phyloP scores from a whole-genome alignment of 2,888 invertebrate species.

The Ommatoiulus sabulosus region DNA sequence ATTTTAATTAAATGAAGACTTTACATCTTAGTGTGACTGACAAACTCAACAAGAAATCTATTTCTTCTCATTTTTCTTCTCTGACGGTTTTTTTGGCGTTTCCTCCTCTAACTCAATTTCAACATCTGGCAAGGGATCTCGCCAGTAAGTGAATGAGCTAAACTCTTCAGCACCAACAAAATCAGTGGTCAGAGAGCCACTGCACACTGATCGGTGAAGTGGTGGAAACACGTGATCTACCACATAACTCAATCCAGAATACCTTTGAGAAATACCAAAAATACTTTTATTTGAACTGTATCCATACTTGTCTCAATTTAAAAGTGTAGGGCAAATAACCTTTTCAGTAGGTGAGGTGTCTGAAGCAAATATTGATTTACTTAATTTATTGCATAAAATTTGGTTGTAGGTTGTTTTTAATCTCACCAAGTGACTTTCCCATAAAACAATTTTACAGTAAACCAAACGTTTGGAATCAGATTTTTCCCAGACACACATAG shows the following conservation, averaged over 20 bases:
- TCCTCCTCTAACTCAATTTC: conserved; percentile 49
- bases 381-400: no score
- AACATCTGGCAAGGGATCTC: conserved; percentile 80
- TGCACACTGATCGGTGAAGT: conserved; percentile 61
- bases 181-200: conserved; percentile 64
- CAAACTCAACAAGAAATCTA: conserved; percentile 22
- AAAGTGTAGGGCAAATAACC: no score
- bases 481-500: neutral
- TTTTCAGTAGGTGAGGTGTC: no score
- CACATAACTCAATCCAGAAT: conserved; percentile 91
- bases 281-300: no score
- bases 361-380: neutral
- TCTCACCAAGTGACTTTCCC: neutral
- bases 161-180: conserved; percentile 73
- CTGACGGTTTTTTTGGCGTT: neutral
- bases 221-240: conserved; percentile 96
- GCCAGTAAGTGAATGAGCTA: conserved; percentile 93
- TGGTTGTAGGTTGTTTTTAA: no score
- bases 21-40: neutral
- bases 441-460: neutral
- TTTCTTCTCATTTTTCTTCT: conserved; percentile 41
- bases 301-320: no score
- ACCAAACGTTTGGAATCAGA: neutral
- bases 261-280: conserved; percentile 73
- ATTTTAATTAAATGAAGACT: neutral